Percentiles rank a stretch among this genome's conserved stretches.
Evolutionary conservation across 1,140 invertebrate species (phyloP).

Genomic region (Coptotermes formosanus): DNA sequence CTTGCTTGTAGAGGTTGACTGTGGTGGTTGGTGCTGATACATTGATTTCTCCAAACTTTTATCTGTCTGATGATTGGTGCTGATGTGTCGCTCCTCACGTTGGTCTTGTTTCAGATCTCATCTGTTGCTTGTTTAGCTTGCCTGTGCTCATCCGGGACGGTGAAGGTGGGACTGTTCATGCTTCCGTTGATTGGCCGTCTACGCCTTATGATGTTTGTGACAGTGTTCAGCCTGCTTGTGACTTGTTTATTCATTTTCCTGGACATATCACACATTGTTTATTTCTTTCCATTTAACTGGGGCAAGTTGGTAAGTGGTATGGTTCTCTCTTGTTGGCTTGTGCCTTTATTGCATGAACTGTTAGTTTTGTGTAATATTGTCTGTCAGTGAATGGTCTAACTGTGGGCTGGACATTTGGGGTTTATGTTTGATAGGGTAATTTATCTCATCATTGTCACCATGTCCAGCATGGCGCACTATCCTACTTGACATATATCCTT

Average conservation of each 20-base stretch:
- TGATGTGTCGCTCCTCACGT: neutral
- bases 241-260: constrained; percentile 78
- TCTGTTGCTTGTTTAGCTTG: constrained; percentile 71
- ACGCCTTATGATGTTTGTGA: constrained; percentile 74
- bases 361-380: no score
- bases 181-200: constrained; percentile 62
- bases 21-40: no score
- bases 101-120: constrained; percentile 57
- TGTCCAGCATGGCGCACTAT: no score
- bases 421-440: no score
- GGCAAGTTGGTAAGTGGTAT: constrained; percentile 66
- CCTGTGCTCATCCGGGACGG: constrained; percentile 72
- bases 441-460: no score
- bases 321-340: neutral
- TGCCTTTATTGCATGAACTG: no score
- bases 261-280: constrained; percentile 77
- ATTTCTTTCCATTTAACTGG: constrained; percentile 82
- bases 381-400: no score
- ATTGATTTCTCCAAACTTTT: no score
- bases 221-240: constrained; percentile 76
- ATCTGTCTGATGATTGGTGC: no score
- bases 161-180: constrained; percentile 74
- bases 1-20: no score
- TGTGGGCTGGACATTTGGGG: no score
- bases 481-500: no score